These are phyloP conservation scores for Eulemur albifrons DNA, from an alignment of 2,797 vertebrate species.

Conservation along the genomic window DNA sequence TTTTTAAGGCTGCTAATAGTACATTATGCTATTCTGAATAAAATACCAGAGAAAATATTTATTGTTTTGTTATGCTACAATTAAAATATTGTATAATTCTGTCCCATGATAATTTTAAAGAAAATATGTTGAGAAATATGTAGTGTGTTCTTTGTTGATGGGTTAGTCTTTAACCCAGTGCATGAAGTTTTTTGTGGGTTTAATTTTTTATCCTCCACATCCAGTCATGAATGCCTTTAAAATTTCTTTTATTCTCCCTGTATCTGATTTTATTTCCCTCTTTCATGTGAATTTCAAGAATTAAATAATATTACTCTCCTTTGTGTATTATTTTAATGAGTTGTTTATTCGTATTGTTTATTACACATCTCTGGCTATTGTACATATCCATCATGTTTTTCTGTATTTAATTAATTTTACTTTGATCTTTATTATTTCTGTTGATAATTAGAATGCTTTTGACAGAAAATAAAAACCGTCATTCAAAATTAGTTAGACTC, in stretches of 20 bases:
- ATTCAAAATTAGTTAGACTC: neutral
- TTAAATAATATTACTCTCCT: neutral
- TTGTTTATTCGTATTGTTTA: neutral
- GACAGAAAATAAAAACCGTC: neutral
- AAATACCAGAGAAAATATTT: neutral
- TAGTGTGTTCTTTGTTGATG: neutral
- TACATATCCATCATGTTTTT: neutral
- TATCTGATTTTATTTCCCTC: neutral
- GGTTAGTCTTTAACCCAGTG: neutral
- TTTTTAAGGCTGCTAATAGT: neutral
- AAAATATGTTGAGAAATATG: neutral
- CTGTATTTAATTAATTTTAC: neutral
- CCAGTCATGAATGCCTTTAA: neutral
- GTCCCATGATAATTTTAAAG: neutral
- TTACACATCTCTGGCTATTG: neutral
- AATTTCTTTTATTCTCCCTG: neutral
- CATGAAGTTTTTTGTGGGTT: neutral
- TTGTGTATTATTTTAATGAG: neutral
- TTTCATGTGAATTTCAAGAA: neutral
- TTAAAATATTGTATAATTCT: neutral
- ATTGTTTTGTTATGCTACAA: neutral
- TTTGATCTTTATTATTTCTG: neutral
- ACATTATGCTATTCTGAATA: neutral
- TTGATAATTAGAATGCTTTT: neutral
- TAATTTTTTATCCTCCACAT: neutral